Conservation (phyloP, 2,888 invertebrate species). For the Zele albiditarsus region DNA sequence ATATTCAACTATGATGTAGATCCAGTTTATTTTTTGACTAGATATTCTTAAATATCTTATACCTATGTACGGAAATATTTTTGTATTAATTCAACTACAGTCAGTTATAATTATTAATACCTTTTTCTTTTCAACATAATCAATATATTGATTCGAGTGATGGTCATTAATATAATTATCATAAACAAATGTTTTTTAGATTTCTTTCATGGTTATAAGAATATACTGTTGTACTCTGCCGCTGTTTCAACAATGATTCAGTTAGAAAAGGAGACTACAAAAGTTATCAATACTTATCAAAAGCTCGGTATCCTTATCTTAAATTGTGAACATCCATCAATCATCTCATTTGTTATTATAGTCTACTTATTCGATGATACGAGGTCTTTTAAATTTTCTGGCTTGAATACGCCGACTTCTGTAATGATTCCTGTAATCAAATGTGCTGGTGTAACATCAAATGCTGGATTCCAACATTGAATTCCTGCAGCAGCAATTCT, state of each 20-base stretch:
- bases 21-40: neutral
- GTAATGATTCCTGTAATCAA: slow-evolving; percentile 96
- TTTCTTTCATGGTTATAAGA: neutral
- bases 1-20: neutral
- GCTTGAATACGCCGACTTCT: slow-evolving; percentile 89
- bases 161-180: neutral
- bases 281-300: too few relatives aligned
- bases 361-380: slow-evolving; percentile 20
- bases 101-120: too few relatives aligned
- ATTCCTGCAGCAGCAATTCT: slow-evolving; percentile 93
- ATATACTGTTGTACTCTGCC: neutral
- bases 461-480: slow-evolving; percentile 97
- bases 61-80: neutral
- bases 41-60: slow-evolving; percentile 18
- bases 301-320: too few relatives aligned
- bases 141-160: neutral
- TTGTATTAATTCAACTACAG: too few relatives aligned
- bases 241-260: neutral
- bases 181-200: neutral
- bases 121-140: neutral
- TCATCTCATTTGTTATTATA: neutral
- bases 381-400: slow-evolving; percentile 72
- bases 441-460: slow-evolving; percentile 95
- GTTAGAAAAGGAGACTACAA: too few relatives aligned
- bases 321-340: too few relatives aligned